phyloP scores from a whole-genome alignment of 1,140 invertebrate genomes.

The Mactra quadrangularis region DNA sequence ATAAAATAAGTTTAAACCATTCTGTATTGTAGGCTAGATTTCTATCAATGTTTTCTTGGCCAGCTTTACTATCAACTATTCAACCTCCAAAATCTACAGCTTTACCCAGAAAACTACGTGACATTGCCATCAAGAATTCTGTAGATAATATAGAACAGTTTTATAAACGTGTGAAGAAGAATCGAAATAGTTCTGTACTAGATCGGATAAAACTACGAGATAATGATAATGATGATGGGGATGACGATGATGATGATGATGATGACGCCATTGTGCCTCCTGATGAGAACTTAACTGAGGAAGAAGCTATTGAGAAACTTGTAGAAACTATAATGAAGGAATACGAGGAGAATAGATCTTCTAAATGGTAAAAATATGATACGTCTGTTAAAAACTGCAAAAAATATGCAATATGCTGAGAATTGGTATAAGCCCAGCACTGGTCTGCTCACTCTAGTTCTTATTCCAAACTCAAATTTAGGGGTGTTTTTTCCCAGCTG shows the following conservation, averaged over 20 bases:
- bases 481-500: background rate
- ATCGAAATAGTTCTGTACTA: too few species aligned
- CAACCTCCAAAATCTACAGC: conserved; percentile 25
- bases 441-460: background rate
- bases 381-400: background rate
- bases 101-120: too few species aligned
- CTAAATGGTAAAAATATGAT: conserved; percentile 25
- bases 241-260: background rate
- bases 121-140: too few species aligned
- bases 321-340: conserved; percentile 36
- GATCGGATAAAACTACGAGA: too few species aligned
- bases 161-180: too few species aligned
- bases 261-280: background rate
- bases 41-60: conserved; percentile 71
- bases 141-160: too few species aligned
- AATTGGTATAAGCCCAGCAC: background rate
- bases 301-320: conserved; percentile 47
- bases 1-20: too few species aligned
- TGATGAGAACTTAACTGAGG: conserved; percentile 22
- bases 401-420: background rate
- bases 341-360: conserved; percentile 19
- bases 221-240: background rate
- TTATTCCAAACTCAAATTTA: background rate
- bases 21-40: conserved; percentile 68
- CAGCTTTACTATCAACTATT: conserved; percentile 69